These are phyloP conservation scores for Coregonus suidteri DNA, from an alignment of 2,797 vertebrate genomes.

Conservation along the genomic window DNA sequence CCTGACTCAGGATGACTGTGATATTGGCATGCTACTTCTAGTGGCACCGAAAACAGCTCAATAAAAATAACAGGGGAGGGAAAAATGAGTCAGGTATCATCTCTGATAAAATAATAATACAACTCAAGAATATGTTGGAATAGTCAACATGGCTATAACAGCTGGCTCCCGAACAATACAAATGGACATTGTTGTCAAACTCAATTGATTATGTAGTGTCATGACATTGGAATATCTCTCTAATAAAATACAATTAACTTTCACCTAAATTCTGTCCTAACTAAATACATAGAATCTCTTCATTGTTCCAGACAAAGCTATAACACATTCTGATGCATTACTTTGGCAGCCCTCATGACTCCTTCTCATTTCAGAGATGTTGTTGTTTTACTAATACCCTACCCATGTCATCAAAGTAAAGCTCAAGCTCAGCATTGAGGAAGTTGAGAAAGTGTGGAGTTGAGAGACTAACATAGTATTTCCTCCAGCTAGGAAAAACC, in stretches of 20 bases:
- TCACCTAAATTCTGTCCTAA: neutral
- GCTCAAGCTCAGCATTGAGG: neutral
- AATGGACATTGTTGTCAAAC: no score
- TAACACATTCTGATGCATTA: neutral
- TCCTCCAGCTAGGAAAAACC: constrained; percentile 47
- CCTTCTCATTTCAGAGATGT: neutral
- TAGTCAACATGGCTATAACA: neutral
- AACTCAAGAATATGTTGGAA: constrained; percentile 26
- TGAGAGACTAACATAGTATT: constrained; percentile 22
- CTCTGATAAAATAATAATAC: constrained; percentile 45
- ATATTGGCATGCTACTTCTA: constrained; percentile 36
- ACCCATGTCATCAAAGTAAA: neutral
- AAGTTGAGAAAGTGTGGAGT: neutral
- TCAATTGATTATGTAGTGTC: no score
- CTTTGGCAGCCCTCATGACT: no score
- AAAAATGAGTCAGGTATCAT: neutral
- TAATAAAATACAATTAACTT: neutral
- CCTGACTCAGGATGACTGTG: constrained; percentile 46
- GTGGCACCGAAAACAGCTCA: constrained; percentile 25
- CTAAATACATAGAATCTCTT: neutral
- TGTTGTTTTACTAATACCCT: neutral
- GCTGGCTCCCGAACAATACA: constrained; percentile 26
- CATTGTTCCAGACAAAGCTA: neutral
- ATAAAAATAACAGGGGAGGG: constrained; percentile 6
- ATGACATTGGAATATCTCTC: no score